These are phyloP conservation scores for Ctenoplectra terminalis DNA, from an alignment of 1,140 invertebrate species.

Conservation along the genomic window DNA sequence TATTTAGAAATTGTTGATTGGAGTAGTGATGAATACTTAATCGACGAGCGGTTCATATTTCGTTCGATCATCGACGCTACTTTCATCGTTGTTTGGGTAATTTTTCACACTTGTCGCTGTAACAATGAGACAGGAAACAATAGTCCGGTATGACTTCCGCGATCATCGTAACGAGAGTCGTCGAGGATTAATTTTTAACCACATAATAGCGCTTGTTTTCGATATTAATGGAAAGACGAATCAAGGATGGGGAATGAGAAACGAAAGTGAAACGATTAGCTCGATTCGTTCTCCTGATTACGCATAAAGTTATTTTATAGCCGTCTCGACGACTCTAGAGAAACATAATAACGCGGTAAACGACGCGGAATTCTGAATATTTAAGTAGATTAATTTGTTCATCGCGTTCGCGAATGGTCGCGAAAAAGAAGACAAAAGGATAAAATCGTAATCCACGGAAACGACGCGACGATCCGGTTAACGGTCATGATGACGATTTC, in stretches of 20 bases:
- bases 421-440: slow-evolving; percentile 38
- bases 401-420: not conserved
- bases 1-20: not conserved
- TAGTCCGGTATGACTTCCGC: not conserved
- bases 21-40: slow-evolving; percentile 12
- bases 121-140: not conserved
- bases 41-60: not conserved
- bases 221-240: not conserved
- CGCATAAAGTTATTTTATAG: too few relatives aligned
- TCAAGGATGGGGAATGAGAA: not conserved
- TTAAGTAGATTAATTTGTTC: slow-evolving; percentile 12
- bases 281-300: too few relatives aligned
- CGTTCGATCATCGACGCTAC: not conserved
- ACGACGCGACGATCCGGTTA: not conserved
- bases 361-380: slow-evolving; percentile 19
- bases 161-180: not conserved
- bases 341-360: too few relatives aligned
- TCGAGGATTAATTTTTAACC: slow-evolving; percentile 25
- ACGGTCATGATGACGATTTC: slow-evolving; percentile 12
- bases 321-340: too few relatives aligned
- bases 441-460: not conserved
- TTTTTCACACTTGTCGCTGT: slow-evolving; percentile 19
- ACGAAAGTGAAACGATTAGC: too few relatives aligned
- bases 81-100: not conserved
- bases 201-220: not conserved